Evolutionary conservation across 2,888 invertebrate genomes (phyloP), one percentile per base, ranked within the genome.

Genomic region (Rhaphigaster nebulosa): DNA sequence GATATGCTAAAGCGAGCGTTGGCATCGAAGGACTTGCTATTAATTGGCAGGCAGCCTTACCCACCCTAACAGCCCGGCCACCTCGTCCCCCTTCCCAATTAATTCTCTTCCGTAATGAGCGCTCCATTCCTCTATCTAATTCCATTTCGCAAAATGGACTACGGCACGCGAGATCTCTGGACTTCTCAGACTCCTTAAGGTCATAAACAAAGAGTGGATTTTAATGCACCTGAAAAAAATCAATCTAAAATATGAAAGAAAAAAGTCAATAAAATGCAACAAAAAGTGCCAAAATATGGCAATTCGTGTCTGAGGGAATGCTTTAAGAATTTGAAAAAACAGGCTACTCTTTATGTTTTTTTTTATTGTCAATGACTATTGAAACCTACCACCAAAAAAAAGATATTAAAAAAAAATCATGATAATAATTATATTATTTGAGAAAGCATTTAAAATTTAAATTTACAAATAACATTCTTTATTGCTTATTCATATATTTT

Each of bases 1-100:
- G 70, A 38, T 76, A 76, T 76, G 70, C 70, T 76, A 76, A 76
- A 76, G 70, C 70, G 70, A 76, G 38, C 70, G 70, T 76, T 76
- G 70, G 38, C 70, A 76, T 38, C 70, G 20, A 6, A 1, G 23
- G 70, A 38, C 20, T 0, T 8, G 18, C 70, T 38, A 76, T 76
- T 76, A 76, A 76, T 76, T 76, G 70, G 34, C 0, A 23, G 34
- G 8, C 20, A 13, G 20, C 4, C 70, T 18, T 34, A 29, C 4
- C 70, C 70, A 13, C 29, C n/a, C n/a, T 65, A 65, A 65, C 60
- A 65, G 10, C 18, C 70, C 65, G 10, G 29, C 70, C 70, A 34
- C 34, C 70, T 76, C 26, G 10, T 3, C 20, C 5, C 1, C 23
- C 38, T 23, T 29, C 34, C 70, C 70, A 76, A 76, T 76, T 76